phyloP scores from a whole-genome alignment of 1,140 invertebrate species.

The Drosophila repletoides region DNA sequence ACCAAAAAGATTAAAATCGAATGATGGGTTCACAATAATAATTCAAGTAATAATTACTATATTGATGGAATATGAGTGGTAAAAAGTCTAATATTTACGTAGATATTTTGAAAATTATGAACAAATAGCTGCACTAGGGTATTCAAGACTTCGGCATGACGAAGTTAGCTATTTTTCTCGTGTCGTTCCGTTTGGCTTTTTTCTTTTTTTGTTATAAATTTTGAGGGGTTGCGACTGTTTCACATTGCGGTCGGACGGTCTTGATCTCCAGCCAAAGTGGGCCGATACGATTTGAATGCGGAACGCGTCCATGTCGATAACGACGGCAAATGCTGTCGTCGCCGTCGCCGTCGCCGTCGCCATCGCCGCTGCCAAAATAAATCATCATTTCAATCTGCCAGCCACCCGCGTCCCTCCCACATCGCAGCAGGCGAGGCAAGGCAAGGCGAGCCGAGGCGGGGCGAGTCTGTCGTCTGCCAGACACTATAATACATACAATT shows the following conservation, averaged over 20 bases:
- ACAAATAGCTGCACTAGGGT: too few species aligned
- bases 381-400: constrained; percentile 67
- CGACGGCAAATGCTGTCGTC: constrained; percentile 16
- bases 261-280: constrained; percentile 64
- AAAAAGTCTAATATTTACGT: too few species aligned
- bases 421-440: not conserved
- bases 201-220: constrained; percentile 11
- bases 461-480: constrained; percentile 56
- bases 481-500: constrained; percentile 76
- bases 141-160: too few species aligned
- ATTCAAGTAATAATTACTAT: too few species aligned
- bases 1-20: too few species aligned
- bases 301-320: constrained; percentile 62
- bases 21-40: too few species aligned
- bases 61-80: too few species aligned
- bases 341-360: constrained; percentile 19
- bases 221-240: constrained; percentile 1
- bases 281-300: constrained; percentile 74
- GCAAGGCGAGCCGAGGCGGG: too few species aligned
- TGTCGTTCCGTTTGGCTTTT: too few species aligned
- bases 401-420: constrained; percentile 11
- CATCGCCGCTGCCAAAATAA: constrained; percentile 69
- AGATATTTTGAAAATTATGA: too few species aligned
- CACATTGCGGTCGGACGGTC: not conserved
- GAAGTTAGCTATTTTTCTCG: too few species aligned